Percentiles rank a stretch among this genome's conserved stretches.
Conservation (phyloP, 2,888 invertebrate species). For the Caenorhabditis sp. region DNA sequence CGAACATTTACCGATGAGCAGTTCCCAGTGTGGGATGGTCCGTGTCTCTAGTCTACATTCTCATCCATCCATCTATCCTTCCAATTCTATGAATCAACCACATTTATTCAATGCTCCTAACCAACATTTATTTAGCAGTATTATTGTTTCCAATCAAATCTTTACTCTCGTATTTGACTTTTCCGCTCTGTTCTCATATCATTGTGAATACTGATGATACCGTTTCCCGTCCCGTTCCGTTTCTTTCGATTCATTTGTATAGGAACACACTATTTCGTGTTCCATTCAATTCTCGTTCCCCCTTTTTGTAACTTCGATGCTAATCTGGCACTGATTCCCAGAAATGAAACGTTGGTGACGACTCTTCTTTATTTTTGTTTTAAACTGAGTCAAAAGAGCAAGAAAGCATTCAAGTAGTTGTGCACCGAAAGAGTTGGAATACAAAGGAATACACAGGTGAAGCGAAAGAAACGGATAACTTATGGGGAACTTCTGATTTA, state of each 20-base stretch:
- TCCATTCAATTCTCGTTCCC: constrained; percentile 10
- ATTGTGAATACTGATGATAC: constrained; percentile 39
- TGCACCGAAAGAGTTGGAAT: constrained; percentile 39
- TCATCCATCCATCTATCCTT: constrained; percentile 12
- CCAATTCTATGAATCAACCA: constrained; percentile 12
- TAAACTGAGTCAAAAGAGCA: constrained; percentile 19
- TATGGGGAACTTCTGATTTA: no score
- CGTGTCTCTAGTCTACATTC: constrained; percentile 1
- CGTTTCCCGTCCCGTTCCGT: not conserved
- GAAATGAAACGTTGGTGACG: constrained; percentile 23
- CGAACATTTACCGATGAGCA: constrained; percentile 45
- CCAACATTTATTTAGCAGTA: constrained; percentile 28
- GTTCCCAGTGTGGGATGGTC: no score
- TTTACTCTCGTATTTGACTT: not conserved
- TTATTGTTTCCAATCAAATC: constrained; percentile 23
- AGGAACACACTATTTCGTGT: constrained; percentile 12
- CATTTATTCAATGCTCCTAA: constrained; percentile 33
- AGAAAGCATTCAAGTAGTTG: constrained; percentile 37
- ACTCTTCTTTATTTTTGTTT: constrained; percentile 14
- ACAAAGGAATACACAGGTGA: constrained; percentile 25
- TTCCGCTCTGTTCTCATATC: constrained; percentile 16
- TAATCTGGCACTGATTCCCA: constrained; percentile 17
- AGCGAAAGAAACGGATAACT: not conserved
- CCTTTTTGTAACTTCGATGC: constrained; percentile 33
- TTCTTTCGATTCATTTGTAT: constrained; percentile 4